These are phyloP conservation scores for Umimayanthus chanpuru DNA, from an alignment of 92 coral and sea anemone species.

Conservation along the genomic window DNA sequence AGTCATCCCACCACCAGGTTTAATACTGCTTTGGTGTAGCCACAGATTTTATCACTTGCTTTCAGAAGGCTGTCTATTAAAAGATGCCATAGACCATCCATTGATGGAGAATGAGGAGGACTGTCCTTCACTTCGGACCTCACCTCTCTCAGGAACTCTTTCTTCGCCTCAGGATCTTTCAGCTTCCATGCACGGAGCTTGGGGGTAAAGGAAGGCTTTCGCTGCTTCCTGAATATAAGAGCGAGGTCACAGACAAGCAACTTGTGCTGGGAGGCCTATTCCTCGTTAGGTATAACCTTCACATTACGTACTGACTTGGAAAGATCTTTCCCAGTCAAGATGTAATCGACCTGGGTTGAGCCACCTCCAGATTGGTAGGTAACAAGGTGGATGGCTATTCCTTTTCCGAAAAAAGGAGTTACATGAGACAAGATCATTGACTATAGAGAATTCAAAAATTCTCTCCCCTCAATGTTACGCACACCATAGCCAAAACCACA, in stretches of 20 bases:
- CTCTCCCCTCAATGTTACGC: constrained; percentile 41
- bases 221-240: constrained; percentile 10
- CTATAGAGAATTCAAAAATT: constrained; percentile 35
- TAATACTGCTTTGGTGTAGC: too few relatives aligned
- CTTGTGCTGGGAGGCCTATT: constrained; percentile 45
- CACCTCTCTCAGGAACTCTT: not conserved
- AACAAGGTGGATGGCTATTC: too few relatives aligned
- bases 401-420: constrained; percentile 50
- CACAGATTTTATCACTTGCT: not conserved
- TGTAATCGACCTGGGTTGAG: constrained; percentile 49
- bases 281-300: constrained; percentile 50
- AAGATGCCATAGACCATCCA: not conserved
- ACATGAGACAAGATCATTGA: constrained; percentile 38
- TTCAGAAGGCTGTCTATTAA: not conserved
- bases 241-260: constrained; percentile 46
- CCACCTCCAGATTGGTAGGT: constrained; percentile 43
- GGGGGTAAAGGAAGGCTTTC: constrained; percentile 21
- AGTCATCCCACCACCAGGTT: too few relatives aligned
- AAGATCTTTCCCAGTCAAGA: constrained; percentile 16
- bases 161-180: constrained; percentile 5
- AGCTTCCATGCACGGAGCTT: constrained; percentile 23
- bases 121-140: too few relatives aligned
- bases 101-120: not conserved
- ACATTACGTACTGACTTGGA: constrained; percentile 25
- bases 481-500: constrained; percentile 44